Base-by-base conservation (phyloP, 2,888 invertebrate species). In the Drosophila kambysellisi region DNA sequence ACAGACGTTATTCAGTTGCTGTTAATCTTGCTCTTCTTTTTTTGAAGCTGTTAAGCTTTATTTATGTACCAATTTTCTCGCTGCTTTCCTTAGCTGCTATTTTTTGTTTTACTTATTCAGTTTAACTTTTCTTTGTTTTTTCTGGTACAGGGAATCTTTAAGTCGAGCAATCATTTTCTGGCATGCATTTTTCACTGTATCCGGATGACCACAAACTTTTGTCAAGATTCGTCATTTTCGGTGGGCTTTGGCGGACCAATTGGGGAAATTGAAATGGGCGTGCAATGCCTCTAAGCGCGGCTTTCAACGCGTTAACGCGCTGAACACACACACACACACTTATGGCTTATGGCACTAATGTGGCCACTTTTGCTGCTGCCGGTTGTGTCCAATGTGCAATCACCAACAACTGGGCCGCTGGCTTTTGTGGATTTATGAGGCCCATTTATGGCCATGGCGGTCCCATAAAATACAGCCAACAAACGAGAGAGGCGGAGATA, bases 221-320 rank as follows among this genome's bases (percentile, higher is more conserved):
- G 82, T 68, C 82, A 75, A 25, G 56, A 50, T 59, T 70, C 51
- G 25, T 8, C 60, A 41, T 64, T 76, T 72, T 68, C 51, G 39
- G 58, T 53, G 30, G 66, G 32, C 59, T 66, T 70, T 56, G 17
- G 53, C 39, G 37, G 43, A 65, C 39, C 71, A 74, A 68, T 57
- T 57, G 69, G 61, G 64, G 50, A 80, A 81, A 80, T 80, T 81
- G 80, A 78, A 80, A 78, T 72, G 70, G 70, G 63, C 70, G 30
- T 67, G 60, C 64, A 58, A 77, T 85, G 85, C 77, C 86, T 83
- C 88, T 71, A 83, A 88, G 88, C 84, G 77, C 76, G 52, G 74
- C 74, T 87, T 83, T 85, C 83, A 60, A 76, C 88, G 83, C 84
- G 81, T 83, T 83, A 85, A 83, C 88, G 81, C 79, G 79, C 67